A percentile compares a stretch with the other conserved stretches of the same genome.
phyloP scores from a whole-genome alignment of 1,140 invertebrate species.

The Kradibia gibbosae region DNA sequence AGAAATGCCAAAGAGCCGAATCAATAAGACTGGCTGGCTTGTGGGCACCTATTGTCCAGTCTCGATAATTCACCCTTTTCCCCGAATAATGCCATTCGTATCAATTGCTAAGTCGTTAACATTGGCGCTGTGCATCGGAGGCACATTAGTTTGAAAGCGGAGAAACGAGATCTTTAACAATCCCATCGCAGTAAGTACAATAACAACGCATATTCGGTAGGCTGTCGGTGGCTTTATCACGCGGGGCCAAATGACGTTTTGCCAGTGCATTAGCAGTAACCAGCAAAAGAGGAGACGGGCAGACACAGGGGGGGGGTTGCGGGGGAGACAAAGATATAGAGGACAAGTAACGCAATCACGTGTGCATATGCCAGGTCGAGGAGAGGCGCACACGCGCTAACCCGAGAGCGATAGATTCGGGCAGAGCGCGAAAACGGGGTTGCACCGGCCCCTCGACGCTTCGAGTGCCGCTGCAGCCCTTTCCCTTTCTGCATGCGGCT shows the following conservation, averaged over 20 bases:
- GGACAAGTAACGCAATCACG: slow-evolving; percentile 36
- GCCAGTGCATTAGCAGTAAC: slow-evolving; percentile 44
- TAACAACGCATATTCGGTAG: slow-evolving; percentile 23
- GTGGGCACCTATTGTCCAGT: too few relatives aligned
- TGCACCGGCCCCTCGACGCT: slow-evolving; percentile 61
- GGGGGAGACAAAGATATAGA: slow-evolving; percentile 44
- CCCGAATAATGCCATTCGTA: slow-evolving; percentile 28
- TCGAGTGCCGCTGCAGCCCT: slow-evolving; percentile 51
- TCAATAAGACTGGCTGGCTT: too few relatives aligned
- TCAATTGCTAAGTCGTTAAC: slow-evolving; percentile 41
- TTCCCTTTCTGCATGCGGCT: slow-evolving; percentile 52
- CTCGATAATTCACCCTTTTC: not conserved
- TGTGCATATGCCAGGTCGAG: slow-evolving; percentile 13
- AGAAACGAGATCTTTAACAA: slow-evolving; percentile 41
- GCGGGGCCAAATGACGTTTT: slow-evolving; percentile 62
- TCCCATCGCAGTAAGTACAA: slow-evolving; percentile 11
- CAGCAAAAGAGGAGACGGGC: slow-evolving; percentile 25
- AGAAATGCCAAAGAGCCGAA: too few relatives aligned
- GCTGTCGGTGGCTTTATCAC: slow-evolving; percentile 25
- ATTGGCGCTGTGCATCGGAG: not conserved
- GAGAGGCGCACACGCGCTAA: slow-evolving; percentile 47
- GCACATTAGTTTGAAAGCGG: not conserved
- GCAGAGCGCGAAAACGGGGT: slow-evolving; percentile 67
- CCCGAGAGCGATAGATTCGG: slow-evolving; percentile 70
- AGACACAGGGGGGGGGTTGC: not conserved